These are phyloP conservation scores for Noctua comes DNA, from an alignment of 2,888 invertebrate species.

Conservation along the genomic window DNA sequence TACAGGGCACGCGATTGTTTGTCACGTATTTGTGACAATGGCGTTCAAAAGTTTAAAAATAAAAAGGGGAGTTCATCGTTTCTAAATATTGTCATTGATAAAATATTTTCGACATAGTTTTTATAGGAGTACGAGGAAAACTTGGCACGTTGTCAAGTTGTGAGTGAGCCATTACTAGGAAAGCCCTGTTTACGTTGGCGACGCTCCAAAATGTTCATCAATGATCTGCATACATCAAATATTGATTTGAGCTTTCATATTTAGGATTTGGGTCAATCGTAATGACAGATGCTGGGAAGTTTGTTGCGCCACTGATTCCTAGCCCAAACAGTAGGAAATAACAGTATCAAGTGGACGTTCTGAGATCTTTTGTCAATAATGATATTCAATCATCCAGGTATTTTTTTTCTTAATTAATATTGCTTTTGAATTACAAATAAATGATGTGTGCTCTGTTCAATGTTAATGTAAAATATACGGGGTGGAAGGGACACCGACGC, in stretches of 20 bases:
- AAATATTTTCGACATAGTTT: slow-evolving; percentile 36
- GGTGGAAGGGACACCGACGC: too few species aligned
- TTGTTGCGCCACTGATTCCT: not conserved
- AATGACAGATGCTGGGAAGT: not conserved
- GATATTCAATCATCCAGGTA: not conserved
- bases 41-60: not conserved
- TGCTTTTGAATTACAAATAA: not conserved
- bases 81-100: slow-evolving; percentile 35
- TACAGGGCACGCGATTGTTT: too few species aligned
- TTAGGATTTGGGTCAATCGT: slow-evolving; percentile 20
- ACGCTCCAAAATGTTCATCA: slow-evolving; percentile 59
- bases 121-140: slow-evolving; percentile 28
- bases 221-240: slow-evolving; percentile 36
- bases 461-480: not conserved
- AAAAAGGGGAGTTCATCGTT: slow-evolving; percentile 8
- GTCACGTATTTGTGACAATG: too few species aligned
- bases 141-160: slow-evolving; percentile 67
- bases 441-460: not conserved
- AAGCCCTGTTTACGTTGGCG: slow-evolving; percentile 67
- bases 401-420: not conserved
- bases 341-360: not conserved
- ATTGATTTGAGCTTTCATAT: slow-evolving; percentile 38
- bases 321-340: not conserved
- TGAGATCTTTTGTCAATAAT: not conserved
- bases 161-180: slow-evolving; percentile 69